Base-by-base conservation (phyloP, 1,140 invertebrate species). In the Caenorhabditis brenneri region DNA sequence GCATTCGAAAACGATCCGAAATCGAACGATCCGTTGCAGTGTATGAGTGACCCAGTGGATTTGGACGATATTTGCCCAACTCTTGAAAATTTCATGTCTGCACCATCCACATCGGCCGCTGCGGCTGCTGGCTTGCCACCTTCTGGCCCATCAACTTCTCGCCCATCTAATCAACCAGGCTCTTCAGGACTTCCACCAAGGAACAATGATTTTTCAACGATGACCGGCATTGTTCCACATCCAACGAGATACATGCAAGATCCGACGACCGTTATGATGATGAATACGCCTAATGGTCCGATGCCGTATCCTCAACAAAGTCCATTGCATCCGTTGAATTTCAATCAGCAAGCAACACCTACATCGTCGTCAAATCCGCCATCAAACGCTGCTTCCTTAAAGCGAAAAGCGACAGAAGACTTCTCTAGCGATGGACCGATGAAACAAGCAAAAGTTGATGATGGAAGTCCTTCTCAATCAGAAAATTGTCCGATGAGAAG, bases 11-110 rank as follows among this genome's bases (percentile, higher is more conserved):
- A 74, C n/a, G 42, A 74, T 46, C 65, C 65, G 2, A 39, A 24
- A 24, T 74, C 65, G 1, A 74, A 74, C 19, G 65, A 74, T 27
- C 65, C 65, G 6, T 24, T 74, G 65, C 65, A 74, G 2, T 74
- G 65, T n/a, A 46, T 46, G 65, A 74, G 36, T 42, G 42, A 33
- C 3, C 65, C 65, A 9, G 65, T 74, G 10, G 36, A 74, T 42
- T 74, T 74, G 36, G 65, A 74, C 15, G 65, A 74, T 10, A 74
- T 74, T 24, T 74, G 65, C 10, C 65, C 65, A 24, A 74, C 65
- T 24, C 4, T 74, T 9, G 65, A 74, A 36, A 33, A 65, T 65
- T 65, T 36, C n/a, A 19, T 65, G 16, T 65, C 58, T 15, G 3
- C 29, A 1, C 29, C 58, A 10, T 33, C 58, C 3, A 36, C 58